A percentile compares a stretch with the other conserved stretches of the same genome.
phyloP scores from a whole-genome alignment of 1,140 invertebrate species.

The Panagrolaimus sp. region DNA sequence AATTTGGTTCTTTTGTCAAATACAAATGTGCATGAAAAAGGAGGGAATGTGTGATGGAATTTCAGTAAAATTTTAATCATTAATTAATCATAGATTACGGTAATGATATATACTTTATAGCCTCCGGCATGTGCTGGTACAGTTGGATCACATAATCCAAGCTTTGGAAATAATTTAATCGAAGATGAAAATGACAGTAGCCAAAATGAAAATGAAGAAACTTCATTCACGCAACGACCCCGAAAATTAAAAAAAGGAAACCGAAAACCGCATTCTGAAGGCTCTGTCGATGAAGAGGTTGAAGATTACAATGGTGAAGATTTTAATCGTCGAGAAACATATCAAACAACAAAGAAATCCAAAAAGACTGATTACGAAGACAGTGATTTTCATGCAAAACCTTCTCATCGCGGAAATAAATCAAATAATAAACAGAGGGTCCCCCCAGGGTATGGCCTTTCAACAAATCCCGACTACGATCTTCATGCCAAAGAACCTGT shows the following conservation, averaged over 20 bases:
- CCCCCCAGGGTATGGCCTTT: background rate
- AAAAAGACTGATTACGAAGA: slow-evolving; percentile 8
- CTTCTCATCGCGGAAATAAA: slow-evolving; percentile 1
- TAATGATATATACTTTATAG: slow-evolving; percentile 38
- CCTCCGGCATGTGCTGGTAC: slow-evolving; percentile 40
- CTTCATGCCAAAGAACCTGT: slow-evolving; percentile 15
- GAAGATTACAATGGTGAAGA: slow-evolving; percentile 17
- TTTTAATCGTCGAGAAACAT: slow-evolving; percentile 1
- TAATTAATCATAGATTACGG: background rate
- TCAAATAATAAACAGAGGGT: background rate
- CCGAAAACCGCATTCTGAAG: too few species aligned
- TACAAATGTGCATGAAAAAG: slow-evolving; percentile 59
- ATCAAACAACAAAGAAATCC: slow-evolving; percentile 15
- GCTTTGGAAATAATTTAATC: background rate
- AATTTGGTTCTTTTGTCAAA: slow-evolving; percentile 59
- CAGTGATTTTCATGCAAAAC: slow-evolving; percentile 2
- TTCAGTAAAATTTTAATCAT: slow-evolving; percentile 37
- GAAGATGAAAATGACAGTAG: background rate
- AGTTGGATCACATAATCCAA: background rate
- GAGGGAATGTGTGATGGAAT: slow-evolving; percentile 56
- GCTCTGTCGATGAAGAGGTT: background rate
- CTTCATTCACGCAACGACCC: too few species aligned
- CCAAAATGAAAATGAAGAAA: background rate
- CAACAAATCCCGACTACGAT: slow-evolving; percentile 12
- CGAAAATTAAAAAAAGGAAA: too few species aligned